Conservation (phyloP, 2,113 vertebrate species). For the Narcine bancroftii region DNA sequence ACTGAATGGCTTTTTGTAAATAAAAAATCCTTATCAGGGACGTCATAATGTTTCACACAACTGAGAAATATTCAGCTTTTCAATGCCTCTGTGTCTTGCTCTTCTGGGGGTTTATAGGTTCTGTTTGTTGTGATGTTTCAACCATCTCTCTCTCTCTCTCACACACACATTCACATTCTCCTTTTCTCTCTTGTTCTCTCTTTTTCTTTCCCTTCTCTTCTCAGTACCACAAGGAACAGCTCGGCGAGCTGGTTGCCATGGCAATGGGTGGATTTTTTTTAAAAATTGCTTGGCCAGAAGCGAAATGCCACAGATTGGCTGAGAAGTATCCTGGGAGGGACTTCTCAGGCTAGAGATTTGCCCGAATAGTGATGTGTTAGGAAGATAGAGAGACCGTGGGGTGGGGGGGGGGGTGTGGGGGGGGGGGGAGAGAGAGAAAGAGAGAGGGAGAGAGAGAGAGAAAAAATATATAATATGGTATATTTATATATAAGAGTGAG, state of each 20-base stretch:
- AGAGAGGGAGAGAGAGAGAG: slow-evolving; percentile 31
- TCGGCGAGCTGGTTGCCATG: not conserved
- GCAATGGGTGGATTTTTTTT: not conserved
- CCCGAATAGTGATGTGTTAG: slow-evolving; percentile 13
- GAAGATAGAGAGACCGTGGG: slow-evolving; percentile 40
- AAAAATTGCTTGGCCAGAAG: not conserved
- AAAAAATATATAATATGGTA: too few species aligned
- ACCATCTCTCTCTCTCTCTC: slow-evolving; percentile 36
- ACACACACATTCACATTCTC: slow-evolving; percentile 15
- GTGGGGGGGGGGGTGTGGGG: slow-evolving; percentile 41
- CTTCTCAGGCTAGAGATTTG: not conserved
- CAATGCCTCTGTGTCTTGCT: slow-evolving; percentile 17
- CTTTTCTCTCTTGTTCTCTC: too few species aligned
- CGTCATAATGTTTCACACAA: not conserved
- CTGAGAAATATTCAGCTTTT: not conserved
- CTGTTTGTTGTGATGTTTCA: not conserved
- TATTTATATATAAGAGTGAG: too few species aligned
- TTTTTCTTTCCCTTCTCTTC: slow-evolving; percentile 38
- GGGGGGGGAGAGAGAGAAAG: slow-evolving; percentile 43
- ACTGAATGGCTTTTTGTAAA: not conserved
- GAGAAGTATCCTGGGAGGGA: not conserved
- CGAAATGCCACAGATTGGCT: not conserved
- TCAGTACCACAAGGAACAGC: slow-evolving; percentile 17
- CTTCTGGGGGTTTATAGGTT: not conserved
- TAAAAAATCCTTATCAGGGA: not conserved